Percentiles rank a stretch among this genome's conserved stretches.
Evolutionary conservation across 1,140 invertebrate species (phyloP).

Genomic region (Ceratina calcarata): DNA sequence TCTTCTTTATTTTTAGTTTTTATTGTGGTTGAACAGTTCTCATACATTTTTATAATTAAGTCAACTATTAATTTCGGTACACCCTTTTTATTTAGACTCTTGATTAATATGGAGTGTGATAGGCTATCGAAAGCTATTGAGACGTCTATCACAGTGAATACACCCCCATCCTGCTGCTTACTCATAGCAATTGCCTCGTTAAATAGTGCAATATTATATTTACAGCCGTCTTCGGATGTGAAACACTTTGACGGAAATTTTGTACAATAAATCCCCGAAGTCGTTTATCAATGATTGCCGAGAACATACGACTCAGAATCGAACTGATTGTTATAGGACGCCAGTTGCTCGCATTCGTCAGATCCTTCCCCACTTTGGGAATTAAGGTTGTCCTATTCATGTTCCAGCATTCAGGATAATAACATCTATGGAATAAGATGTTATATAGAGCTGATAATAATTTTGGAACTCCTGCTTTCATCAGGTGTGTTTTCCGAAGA

Average conservation of each 20-base stretch:
- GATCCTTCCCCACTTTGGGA: background rate
- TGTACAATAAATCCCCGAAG: background rate
- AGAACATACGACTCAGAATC: background rate
- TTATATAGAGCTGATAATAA: background rate
- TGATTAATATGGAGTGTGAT: background rate
- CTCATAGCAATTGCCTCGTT: background rate
- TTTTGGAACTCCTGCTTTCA: background rate
- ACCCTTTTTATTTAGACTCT: background rate
- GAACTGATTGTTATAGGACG: background rate
- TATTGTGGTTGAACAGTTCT: background rate
- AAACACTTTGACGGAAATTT: background rate
- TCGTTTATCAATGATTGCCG: background rate
- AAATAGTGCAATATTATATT: background rate
- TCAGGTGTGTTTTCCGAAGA: background rate
- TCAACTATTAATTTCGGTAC: background rate
- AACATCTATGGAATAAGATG: background rate
- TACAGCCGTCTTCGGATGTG: background rate
- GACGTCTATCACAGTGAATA: background rate
- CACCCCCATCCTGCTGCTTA: background rate
- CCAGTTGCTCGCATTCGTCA: background rate
- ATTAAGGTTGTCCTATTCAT: background rate
- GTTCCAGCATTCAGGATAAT: background rate
- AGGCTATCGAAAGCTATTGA: constrained; percentile 12
- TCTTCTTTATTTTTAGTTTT: background rate
- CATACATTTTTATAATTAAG: constrained; percentile 6